Percentiles rank a stretch among this genome's conserved stretches.
These are phyloP conservation scores for Notolabrus celidotus DNA, from an alignment of 2,797 vertebrate species.

Conservation along the genomic window DNA sequence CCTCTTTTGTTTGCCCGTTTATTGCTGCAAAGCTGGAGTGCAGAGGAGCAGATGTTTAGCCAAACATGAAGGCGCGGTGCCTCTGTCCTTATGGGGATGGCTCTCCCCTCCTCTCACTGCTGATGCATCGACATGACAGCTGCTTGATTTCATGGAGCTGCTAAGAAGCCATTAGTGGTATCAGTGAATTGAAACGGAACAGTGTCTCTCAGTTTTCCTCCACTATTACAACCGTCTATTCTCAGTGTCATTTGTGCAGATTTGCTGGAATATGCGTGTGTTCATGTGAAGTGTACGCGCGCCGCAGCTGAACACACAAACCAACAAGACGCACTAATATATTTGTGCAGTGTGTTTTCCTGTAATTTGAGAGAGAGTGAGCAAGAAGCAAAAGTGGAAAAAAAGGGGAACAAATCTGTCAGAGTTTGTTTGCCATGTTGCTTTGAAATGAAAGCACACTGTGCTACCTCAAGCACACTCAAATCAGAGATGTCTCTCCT, in stretches of 20 bases:
- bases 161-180: slow-evolving; percentile 99
- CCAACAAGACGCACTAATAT: slow-evolving; percentile 80
- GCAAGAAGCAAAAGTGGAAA: slow-evolving; percentile 72
- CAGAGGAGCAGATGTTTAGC: slow-evolving; percentile 98
- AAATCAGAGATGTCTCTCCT: slow-evolving; percentile 84
- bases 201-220: slow-evolving; percentile 86
- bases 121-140: slow-evolving; percentile 98
- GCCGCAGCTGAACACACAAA: slow-evolving; percentile 83
- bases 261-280: slow-evolving; percentile 56
- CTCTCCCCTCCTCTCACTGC: slow-evolving; percentile 91
- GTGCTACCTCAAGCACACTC: slow-evolving; percentile 88
- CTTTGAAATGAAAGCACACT: slow-evolving; percentile 88
- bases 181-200: slow-evolving; percentile 98
- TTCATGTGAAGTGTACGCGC: not conserved
- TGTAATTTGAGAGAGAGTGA: slow-evolving; percentile 75
- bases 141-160: slow-evolving; percentile 98
- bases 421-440: slow-evolving; percentile 87
- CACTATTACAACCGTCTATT: slow-evolving; percentile 90
- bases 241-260: slow-evolving; percentile 79
- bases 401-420: slow-evolving; percentile 86
- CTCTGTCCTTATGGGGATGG: slow-evolving; percentile 94
- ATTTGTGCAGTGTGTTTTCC: slow-evolving; percentile 82
- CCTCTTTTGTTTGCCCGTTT: slow-evolving; percentile 94
- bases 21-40: slow-evolving; percentile 90
- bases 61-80: slow-evolving; percentile 95